Conservation (phyloP, 2,888 invertebrate genomes). For the Orchesellides sinensis region DNA sequence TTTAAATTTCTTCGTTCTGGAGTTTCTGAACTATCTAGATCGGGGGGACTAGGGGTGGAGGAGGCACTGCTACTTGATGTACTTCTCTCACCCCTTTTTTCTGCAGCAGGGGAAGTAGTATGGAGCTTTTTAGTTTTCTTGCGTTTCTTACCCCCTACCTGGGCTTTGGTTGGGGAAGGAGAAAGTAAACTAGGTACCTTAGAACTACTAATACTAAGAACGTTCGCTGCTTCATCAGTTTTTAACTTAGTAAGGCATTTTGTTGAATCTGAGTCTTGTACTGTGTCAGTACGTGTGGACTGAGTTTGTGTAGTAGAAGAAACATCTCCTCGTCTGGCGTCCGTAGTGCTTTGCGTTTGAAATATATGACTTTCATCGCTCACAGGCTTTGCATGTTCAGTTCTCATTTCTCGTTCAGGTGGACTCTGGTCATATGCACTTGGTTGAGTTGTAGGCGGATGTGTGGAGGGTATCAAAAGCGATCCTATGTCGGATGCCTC, state of each 20-base stretch:
- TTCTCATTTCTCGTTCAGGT: slow-evolving; percentile 34
- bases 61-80: slow-evolving; percentile 38
- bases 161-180: slow-evolving; percentile 45
- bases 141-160: slow-evolving; percentile 46
- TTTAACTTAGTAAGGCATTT: slow-evolving; percentile 67
- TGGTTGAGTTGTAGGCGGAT: not conserved
- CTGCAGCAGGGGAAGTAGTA: slow-evolving; percentile 42
- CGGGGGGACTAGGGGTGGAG: slow-evolving; percentile 76
- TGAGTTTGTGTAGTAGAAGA: slow-evolving; percentile 10
- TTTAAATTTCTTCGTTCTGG: slow-evolving; percentile 88
- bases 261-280: slow-evolving; percentile 68
- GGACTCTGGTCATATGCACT: slow-evolving; percentile 56
- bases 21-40: slow-evolving; percentile 87
- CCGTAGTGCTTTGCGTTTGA: slow-evolving; percentile 21
- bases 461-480: not conserved
- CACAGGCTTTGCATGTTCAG: not conserved
- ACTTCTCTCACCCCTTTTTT: slow-evolving; percentile 21
- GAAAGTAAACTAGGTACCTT: slow-evolving; percentile 42
- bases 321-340: not conserved
- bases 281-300: slow-evolving; percentile 17
- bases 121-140: slow-evolving; percentile 53
- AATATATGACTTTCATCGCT: not conserved
- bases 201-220: slow-evolving; percentile 41
- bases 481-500: not conserved
- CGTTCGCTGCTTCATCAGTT: slow-evolving; percentile 34